Base-by-base conservation (phyloP, 1,140 invertebrate species). In the Mercenaria mercenaria region DNA sequence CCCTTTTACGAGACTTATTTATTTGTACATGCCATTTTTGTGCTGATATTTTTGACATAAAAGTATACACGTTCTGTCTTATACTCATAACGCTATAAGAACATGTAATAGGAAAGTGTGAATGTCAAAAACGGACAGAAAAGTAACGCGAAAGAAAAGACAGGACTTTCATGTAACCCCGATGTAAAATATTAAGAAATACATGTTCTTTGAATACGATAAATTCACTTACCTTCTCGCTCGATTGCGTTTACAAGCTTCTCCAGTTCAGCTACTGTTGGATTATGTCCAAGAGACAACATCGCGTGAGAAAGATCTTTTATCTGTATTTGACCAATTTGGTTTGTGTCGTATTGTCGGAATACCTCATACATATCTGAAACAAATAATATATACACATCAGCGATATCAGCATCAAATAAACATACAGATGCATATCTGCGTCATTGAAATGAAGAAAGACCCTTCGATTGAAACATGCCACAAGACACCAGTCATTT, bases 301-400 rank as follows among this genome's bases (percentile, higher is more conserved):
- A 88, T 80, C 0, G 74, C 86, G 18, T 56, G 34, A 3, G 86
- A 72, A 37, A 88, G 13, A 23, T 88, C 77, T n/a, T 13, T 34
- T 34, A 88, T 20, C 37, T 47, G 37, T 67, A 88, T 37, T 52
- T 39, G 39, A 23, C 86, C 86, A 64, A 52, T 41, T 1, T 34
- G 18, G 0, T 50, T 15, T 18, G 39, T 77, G 77, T 77, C 86
- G 43, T 88, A 81, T 18, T 52, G 34, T 47, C 76, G 32, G 37
- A 79, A 88, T 26, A 88, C 86, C 32, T 88, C 76, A 67, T 52
- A 88, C n/a, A 79, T 59, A 39, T 88, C 86, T 88, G 43, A 29
- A 41, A 47, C 43, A 47, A 47, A 8, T 15, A 20, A 13, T 20
- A 83, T 47, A 43, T 18, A 72, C 67, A 72, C 4, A 50, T 20